Evolutionary conservation across 2,888 invertebrate species (phyloP), one percentile per base, ranked within the genome.

Genomic region (Zhengitettix transpicula): DNA sequence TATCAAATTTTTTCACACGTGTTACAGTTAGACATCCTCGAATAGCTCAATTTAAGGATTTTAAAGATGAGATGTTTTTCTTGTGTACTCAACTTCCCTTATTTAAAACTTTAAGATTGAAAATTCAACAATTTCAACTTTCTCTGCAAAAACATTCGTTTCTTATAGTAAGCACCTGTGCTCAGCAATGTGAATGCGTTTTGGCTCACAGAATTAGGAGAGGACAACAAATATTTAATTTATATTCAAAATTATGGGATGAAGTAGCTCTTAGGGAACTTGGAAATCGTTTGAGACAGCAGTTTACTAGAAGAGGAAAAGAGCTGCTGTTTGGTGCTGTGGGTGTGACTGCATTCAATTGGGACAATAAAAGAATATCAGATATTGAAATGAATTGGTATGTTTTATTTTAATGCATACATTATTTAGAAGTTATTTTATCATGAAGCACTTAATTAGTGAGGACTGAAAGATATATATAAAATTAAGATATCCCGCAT

Each of bases 161-260:
- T 52, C 75, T 73, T 59, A 74, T 79, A 3, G 70, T 81, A 52
- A 74, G 74, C 64, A 71, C 77, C 60, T 80, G 80, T 78, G 71
- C 74, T 9, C 75, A 75, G 17, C 68, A 68, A 55, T 68, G 68
- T 56, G 68, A 68, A 64, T 69, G 65, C 64, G 67, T 69, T n/a
- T 57, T 72, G 53, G 84, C 82, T 1, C 82, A 83, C 66, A 75
- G 81, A 44, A 71, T 83, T 1, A 73, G 82, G 58, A 75, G 83
- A 55, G 76, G 79, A n/a, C 78, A 83, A 63, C 83, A 84, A 68
- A 76, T 84, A 69, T 75, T 82, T 65, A 77, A 76, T 59, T 72
- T 83, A 58, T 84, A 84, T 67, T 77, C 79, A 11, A 77, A 75
- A 63, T 75, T 83, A 63, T 84, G 83, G 78, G 82, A 82, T 58